phyloP scores from a whole-genome alignment of 1,140 invertebrate species.

The Bombus vancouverensis region DNA sequence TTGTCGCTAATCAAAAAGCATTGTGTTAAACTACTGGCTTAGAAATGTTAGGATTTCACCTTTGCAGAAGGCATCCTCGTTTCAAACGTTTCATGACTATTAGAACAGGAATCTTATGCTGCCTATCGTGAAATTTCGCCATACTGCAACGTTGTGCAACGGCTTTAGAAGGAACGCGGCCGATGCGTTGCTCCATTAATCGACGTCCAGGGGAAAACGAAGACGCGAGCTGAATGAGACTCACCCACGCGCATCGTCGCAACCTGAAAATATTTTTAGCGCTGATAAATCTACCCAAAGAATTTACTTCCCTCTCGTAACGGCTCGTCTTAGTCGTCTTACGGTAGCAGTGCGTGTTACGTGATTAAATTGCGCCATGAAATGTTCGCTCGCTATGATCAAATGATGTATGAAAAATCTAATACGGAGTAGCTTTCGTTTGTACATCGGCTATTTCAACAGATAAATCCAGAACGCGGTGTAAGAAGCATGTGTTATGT shows the following conservation, averaged over 20 bases:
- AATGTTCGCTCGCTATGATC: not conserved
- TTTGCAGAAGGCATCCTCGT: no score
- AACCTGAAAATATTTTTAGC: constrained; percentile 15
- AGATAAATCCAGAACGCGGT: not conserved
- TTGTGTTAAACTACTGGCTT: no score
- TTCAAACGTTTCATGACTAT: not conserved
- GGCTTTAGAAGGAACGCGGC: not conserved
- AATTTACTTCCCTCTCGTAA: not conserved
- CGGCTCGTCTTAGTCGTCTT: not conserved
- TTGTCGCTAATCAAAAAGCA: no score
- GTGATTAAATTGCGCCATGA: constrained; percentile 21
- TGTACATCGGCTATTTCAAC: not conserved
- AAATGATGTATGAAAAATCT: not conserved
- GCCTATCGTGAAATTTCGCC: not conserved
- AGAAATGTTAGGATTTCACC: no score
- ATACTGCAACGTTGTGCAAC: not conserved
- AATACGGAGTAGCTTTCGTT: no score
- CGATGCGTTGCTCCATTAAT: constrained; percentile 10
- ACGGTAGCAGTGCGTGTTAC: not conserved
- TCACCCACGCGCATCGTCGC: not conserved
- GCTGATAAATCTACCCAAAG: not conserved
- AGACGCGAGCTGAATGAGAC: not conserved
- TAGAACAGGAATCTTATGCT: no score
- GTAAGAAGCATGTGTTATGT: not conserved
- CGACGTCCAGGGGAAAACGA: not conserved